Base-by-base conservation (phyloP, 2,113 vertebrate genomes). In the Corapipo altera region DNA sequence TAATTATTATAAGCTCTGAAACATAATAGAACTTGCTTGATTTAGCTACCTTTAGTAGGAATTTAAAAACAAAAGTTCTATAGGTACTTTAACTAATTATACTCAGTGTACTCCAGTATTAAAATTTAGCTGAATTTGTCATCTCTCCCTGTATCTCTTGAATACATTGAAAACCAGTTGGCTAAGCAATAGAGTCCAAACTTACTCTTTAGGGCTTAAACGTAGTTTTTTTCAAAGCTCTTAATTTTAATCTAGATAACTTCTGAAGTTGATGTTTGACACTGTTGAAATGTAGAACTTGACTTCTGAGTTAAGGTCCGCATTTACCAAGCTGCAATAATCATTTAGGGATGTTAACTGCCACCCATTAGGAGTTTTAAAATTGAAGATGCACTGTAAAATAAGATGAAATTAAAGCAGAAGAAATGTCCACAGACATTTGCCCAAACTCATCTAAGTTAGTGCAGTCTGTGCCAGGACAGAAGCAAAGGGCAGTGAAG, bases 51-150 rank as follows among this genome's bases (percentile, higher is more conserved):
- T 33, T 30, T 64, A 71, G 17, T 52, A 24, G 11, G 48, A 72
- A 52, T 86, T 93, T 44, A 57, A 78, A 89, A 95, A 72, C 12
- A 27, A 91, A 91, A 83, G 33, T 87, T 93, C 81, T 89, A 30
- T 81, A 89, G 8, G 23, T 75, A 24, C 44, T 89, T 81, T 72
- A 89, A 80, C 51, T 80, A 59, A 59, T 86, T 39, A 27, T 16
- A 33, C 15, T 64, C 9, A 19, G 35, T 61, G 71, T 27, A 84
- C 43, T 12, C 17, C 12, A 43, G 11, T 62, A 39, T 46, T 84
- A 91, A 93, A 74, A 80, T 58, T 37, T 30, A 83, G 32, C 46
- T 91, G 28, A 58, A 91, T 93, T 43, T 83, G 32, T 70, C 5
- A 2, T 73, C 18, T 86, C 23, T 70, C 21, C 11, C 23, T 77